Conservation (phyloP, 1,140 invertebrate species). For the Melanaphis sacchari region DNA sequence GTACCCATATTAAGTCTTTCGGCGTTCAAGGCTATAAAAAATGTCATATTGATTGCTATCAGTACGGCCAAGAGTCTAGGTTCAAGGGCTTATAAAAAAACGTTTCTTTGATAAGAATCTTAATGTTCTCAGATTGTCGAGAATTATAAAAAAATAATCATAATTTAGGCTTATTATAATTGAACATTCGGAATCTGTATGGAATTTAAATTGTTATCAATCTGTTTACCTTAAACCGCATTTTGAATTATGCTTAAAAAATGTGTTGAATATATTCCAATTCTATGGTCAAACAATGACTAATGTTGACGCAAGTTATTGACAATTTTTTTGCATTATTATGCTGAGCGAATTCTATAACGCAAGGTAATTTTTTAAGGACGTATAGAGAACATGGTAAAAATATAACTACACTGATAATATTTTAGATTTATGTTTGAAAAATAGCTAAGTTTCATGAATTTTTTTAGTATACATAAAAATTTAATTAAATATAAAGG, state of each 20-base stretch:
- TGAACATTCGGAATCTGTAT: background rate
- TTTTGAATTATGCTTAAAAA: background rate
- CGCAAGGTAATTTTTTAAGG: slow-evolving; percentile 22
- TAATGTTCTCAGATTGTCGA: background rate
- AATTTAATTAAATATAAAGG: background rate
- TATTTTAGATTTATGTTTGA: background rate
- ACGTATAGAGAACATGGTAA: background rate
- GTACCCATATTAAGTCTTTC: slow-evolving; percentile 11
- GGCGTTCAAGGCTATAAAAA: slow-evolving; percentile 17
- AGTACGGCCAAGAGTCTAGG: background rate
- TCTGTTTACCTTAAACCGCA: background rate
- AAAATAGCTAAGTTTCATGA: background rate
- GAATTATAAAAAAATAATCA: background rate
- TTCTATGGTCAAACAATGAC: background rate
- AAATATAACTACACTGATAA: background rate
- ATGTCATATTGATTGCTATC: background rate
- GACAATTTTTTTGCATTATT: slow-evolving; percentile 1
- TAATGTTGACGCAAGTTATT: background rate
- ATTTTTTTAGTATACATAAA: background rate
- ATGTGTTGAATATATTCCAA: background rate
- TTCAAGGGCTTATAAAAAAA: background rate
- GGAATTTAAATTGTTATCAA: background rate
- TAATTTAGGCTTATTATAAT: background rate
- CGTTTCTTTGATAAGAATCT: background rate
- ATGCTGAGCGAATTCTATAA: background rate